Evolutionary conservation across 1,140 invertebrate species (phyloP), one percentile per base, ranked within the genome.

Genomic region (Macrosteles quadrilineatus): DNA sequence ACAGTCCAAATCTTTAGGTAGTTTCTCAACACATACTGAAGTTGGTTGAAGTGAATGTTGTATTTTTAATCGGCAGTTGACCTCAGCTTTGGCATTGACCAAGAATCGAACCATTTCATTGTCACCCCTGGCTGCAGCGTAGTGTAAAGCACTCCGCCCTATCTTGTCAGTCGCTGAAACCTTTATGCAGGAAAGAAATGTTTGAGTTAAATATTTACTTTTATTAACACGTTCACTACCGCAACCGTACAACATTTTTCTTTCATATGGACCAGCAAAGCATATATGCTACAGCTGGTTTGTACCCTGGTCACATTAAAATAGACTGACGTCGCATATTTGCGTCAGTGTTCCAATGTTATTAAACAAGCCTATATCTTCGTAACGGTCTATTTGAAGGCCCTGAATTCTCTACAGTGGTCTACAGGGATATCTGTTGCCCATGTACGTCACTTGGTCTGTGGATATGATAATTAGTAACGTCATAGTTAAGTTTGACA

Each of bases 141-240:
- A 66, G 30, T 75, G 74, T 4, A 75, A 63, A 47, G 71, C 57
- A 0, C 69, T 74, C 2, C 73, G 66, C 17, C 74, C 73, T 17
- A 70, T 53, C 59, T 73, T 30, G 40, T 69, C 59, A 3, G n/a
- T 32, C 1, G 59, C n/a, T 19, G 29, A 17, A 63, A 32, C 59
- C 59, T 63, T 31, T 30, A n/a, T 17, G 23, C 2, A 50, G 2
- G 23, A 50, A 50, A 19, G 23, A 50, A 43, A n/a, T n/a, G n/a
- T n/a, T n/a, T n/a, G n/a, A n/a, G n/a, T n/a, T n/a, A n/a, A n/a
- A n/a, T n/a, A n/a, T n/a, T n/a, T n/a, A n/a, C n/a, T n/a, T n/a
- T n/a, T n/a, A n/a, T n/a, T n/a, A n/a, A n/a, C n/a, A n/a, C n/a
- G n/a, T n/a, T n/a, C n/a, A n/a, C n/a, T n/a, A n/a, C n/a, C n/a